phyloP scores from a whole-genome alignment of 2,113 vertebrate genomes.

The Xiphias gladius region DNA sequence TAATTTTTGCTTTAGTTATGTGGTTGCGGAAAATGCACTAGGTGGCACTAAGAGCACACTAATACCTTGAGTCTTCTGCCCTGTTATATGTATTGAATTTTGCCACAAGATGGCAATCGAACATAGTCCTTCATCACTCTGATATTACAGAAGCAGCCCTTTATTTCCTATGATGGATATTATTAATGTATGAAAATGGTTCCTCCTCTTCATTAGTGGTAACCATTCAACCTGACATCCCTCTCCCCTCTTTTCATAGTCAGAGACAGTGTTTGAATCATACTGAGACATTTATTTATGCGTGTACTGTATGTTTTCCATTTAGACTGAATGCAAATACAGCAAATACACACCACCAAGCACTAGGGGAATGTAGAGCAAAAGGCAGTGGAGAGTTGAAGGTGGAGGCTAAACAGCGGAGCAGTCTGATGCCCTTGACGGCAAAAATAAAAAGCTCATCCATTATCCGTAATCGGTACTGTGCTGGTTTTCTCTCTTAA shows the following conservation, averaged over 20 bases:
- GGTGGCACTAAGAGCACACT: constrained; percentile 39
- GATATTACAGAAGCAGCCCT: constrained; percentile 23
- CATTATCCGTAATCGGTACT: constrained; percentile 25
- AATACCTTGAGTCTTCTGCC: background rate
- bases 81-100: background rate
- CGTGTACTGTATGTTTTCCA: constrained; percentile 88
- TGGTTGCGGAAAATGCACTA: constrained; percentile 46
- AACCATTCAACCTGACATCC: background rate
- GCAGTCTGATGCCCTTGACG: constrained; percentile 77
- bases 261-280: constrained; percentile 70
- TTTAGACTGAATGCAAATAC: constrained; percentile 96
- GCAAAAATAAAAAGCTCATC: background rate
- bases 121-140: constrained; percentile 12
- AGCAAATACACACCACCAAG: constrained; percentile 96
- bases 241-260: constrained; percentile 35
- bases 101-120: constrained; percentile 61
- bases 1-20: background rate
- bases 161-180: constrained; percentile 41
- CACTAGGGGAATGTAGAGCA: constrained; percentile 85
- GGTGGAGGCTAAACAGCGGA: constrained; percentile 82
- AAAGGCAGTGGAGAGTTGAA: constrained; percentile 80
- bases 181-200: constrained; percentile 20
- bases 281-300: constrained; percentile 91
- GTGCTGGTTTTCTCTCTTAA: constrained; percentile 41
- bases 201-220: background rate